Conservation (phyloP, 2,888 invertebrate genomes). For the Caenorhabditis sp. region DNA sequence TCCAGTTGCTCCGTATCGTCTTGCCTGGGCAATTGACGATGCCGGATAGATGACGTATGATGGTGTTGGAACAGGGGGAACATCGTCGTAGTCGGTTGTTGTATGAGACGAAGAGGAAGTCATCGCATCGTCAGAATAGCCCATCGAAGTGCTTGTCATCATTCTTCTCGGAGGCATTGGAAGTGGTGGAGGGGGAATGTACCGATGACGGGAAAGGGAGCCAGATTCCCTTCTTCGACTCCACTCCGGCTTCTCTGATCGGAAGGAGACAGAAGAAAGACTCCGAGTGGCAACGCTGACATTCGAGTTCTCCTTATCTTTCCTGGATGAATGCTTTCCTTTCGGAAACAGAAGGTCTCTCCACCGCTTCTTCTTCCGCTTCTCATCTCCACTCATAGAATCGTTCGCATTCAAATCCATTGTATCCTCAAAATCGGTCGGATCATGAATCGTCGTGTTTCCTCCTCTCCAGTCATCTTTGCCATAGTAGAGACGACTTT, state of each 20-base stretch:
- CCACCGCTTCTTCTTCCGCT: conserved; percentile 56
- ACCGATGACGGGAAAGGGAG: conserved; percentile 44
- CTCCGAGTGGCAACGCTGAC: conserved; percentile 36
- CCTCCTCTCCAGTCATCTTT: conserved; percentile 45
- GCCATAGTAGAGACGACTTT: conserved; percentile 40
- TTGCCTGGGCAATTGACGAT: conserved; percentile 40
- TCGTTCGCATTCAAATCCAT: conserved; percentile 53
- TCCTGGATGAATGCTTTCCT: conserved; percentile 39
- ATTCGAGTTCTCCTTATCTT: conserved; percentile 49
- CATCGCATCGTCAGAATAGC: conserved; percentile 53
- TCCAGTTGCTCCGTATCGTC: conserved; percentile 1
- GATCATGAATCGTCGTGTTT: conserved; percentile 50
- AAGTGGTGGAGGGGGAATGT: conserved; percentile 52
- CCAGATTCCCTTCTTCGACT: conserved; percentile 40
- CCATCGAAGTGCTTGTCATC: conserved; percentile 50
- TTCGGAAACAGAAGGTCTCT: conserved; percentile 50
- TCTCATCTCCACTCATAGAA: conserved; percentile 34
- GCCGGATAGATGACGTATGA: conserved; percentile 58
- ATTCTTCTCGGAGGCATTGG: conserved; percentile 50
- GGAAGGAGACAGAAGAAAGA: conserved; percentile 54
- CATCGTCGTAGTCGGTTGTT: conserved; percentile 49
- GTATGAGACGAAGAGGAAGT: conserved; percentile 52
- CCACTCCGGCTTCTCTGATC: conserved; percentile 44
- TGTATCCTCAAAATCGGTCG: conserved; percentile 39
- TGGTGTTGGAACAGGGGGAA: conserved; percentile 24